These are phyloP conservation scores for Scrobipalpa costella DNA, from an alignment of 2,888 invertebrate species.

Conservation along the genomic window DNA sequence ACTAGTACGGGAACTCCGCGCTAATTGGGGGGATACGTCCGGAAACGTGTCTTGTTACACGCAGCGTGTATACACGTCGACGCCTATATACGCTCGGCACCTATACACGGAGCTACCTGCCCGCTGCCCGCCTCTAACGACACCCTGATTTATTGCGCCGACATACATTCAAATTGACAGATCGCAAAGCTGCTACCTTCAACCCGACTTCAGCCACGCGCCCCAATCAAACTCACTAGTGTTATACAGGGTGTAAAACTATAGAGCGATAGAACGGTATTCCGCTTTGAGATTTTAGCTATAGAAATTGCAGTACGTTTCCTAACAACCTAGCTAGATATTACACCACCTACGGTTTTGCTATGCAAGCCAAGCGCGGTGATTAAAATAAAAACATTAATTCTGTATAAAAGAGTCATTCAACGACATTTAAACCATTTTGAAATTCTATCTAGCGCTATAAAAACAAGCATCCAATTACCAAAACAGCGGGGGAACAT, in stretches of 20 bases:
- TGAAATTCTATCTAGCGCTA: constrained; percentile 27
- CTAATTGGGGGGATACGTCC: constrained; percentile 76
- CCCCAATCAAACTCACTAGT: not conserved
- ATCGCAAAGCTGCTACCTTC: constrained; percentile 32
- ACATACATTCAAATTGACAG: constrained; percentile 67
- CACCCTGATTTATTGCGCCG: constrained; percentile 66
- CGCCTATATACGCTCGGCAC: not conserved
- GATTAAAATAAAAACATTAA: constrained; percentile 18
- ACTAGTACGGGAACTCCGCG: constrained; percentile 30
- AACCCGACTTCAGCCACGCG: constrained; percentile 37
- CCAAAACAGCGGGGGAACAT: constrained; percentile 39
- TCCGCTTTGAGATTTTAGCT: too few species aligned
- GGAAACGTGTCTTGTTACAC: constrained; percentile 75
- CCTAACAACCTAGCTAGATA: not conserved
- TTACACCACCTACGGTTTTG: not conserved
- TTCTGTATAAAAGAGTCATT: constrained; percentile 17
- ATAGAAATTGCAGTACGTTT: not conserved
- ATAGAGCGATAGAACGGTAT: too few species aligned
- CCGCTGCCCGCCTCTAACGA: constrained; percentile 58
- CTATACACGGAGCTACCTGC: too few species aligned
- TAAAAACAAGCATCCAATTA: constrained; percentile 26
- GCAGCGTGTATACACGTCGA: constrained; percentile 20
- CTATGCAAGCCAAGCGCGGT: constrained; percentile 10
- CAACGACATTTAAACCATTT: constrained; percentile 19
- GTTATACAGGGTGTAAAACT: not conserved